phyloP scores from a whole-genome alignment of 2,113 vertebrate genomes.

The Pelecanus crispus region DNA sequence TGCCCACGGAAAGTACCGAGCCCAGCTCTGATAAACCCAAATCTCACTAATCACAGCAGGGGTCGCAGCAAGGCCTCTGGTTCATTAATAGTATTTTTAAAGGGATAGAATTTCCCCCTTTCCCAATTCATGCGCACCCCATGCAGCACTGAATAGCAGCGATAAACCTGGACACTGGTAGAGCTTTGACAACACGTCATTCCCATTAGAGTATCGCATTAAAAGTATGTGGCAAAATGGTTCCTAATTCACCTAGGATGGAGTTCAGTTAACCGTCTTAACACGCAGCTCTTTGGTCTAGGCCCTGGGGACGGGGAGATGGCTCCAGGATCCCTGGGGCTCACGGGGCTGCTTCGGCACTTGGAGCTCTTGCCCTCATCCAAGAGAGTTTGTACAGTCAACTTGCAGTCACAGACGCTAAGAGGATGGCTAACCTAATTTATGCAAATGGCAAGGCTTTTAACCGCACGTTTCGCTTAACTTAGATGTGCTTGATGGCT shows the following conservation, averaged over 20 bases:
- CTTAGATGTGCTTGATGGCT: not conserved
- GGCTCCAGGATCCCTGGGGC: not conserved
- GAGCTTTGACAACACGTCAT: not conserved
- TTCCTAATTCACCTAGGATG: not conserved
- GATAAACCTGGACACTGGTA: not conserved
- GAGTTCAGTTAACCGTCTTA: not conserved
- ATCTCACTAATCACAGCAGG: not conserved
- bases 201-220: not conserved
- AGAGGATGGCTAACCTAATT: not conserved
- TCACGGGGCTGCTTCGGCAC: not conserved
- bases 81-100: not conserved
- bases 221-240: not conserved
- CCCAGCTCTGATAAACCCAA: not conserved
- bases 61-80: not conserved
- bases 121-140: not conserved
- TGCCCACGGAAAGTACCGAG: not conserved
- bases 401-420: not conserved
- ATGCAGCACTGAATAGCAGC: not conserved
- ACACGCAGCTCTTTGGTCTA: not conserved
- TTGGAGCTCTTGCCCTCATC: not conserved
- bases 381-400: not conserved
- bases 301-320: not conserved
- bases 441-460: not conserved
- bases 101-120: not conserved
- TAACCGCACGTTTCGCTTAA: not conserved